Evolutionary conservation across 2,797 vertebrate genomes (phyloP), one percentile per base, ranked within the genome.

Genomic region (Ficedula albicollis): DNA sequence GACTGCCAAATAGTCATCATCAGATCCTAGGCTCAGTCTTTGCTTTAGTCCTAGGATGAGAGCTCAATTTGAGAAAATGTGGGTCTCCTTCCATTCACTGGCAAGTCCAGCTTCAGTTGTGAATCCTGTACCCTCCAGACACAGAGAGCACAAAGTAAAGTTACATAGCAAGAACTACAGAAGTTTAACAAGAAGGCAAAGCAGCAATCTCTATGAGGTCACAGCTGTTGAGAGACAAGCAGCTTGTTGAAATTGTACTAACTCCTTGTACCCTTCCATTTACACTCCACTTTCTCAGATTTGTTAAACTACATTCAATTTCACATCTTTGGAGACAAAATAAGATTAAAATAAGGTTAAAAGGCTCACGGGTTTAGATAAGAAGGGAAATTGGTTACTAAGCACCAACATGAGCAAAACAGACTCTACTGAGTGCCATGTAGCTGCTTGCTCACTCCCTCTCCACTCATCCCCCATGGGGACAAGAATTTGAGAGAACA

Each of bases 81-180:
- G 18, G 7, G 10, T 63, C 26, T 64, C 21, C 39, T 58, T 27
- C 6, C 10, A 44, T 15, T 44, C 49, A 27, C 19, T 32, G 29
- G 4, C 0, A 0, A 73, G 19, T 88, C 11, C 70, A 54, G 2
- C 10, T 54, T 44, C 36, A n/a, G 5, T 13, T 85, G 52, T 55
- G 56, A 55, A 64, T 48, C 0, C 0, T 25, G 22, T 9, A 26
- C 6, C 10, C 11, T 25, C 4, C 39, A 81, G 43, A 38, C 18
- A 67, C 6, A 49, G 38, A 52, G 5, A 34, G 3, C 18, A 73
- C 12, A 38, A 43, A 62, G 13, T 38, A 60, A 48, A 38, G 41
- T 36, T 34, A 13, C 44, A 48, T 6, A 48, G 25, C 1, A 10
- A 84, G 54, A 55, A 19, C 17, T 51, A 43, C 3, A 23, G 23